These are phyloP conservation scores for Leucoraja erinaceus DNA, from an alignment of 2,113 vertebrate genomes.

Conservation along the genomic window DNA sequence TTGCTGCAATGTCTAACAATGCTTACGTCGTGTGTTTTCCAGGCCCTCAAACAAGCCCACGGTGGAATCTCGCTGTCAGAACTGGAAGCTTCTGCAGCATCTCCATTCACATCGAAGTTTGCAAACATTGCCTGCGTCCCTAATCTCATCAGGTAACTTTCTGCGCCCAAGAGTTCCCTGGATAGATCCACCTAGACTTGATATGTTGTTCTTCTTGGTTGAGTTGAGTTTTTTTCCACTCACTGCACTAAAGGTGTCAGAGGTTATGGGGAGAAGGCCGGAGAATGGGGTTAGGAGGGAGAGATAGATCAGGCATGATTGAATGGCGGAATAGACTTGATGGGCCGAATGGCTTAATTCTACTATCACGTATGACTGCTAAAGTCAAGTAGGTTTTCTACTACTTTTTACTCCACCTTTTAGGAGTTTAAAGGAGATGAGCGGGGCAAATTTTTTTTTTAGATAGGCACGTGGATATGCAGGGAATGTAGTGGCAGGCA, in stretches of 20 bases:
- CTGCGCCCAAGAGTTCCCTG: not conserved
- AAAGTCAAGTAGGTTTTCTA: not conserved
- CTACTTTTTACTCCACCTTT: no score
- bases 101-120: conserved; percentile 89
- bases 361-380: no score
- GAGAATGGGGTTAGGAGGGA: no score
- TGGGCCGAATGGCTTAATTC: no score
- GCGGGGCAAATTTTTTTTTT: no score
- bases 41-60: conserved; percentile 93
- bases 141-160: conserved; percentile 81
- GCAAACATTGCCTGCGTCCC: conserved; percentile 97
- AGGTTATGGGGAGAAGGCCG: no score
- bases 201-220: not conserved
- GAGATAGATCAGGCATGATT: no score
- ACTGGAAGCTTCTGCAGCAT: conserved; percentile 92
- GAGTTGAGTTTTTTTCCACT: not conserved
- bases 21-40: conserved; percentile 7
- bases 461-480: no score
- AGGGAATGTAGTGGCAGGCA: no score
- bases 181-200: not conserved
- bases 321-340: no score
- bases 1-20: not conserved
- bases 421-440: no score
- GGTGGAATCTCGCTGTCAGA: conserved; percentile 92
- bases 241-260: no score